Evolutionary conservation across 2,797 vertebrate species (phyloP), one percentile per base, ranked within the genome.

Genomic region (Platyrinchus mystaceus): DNA sequence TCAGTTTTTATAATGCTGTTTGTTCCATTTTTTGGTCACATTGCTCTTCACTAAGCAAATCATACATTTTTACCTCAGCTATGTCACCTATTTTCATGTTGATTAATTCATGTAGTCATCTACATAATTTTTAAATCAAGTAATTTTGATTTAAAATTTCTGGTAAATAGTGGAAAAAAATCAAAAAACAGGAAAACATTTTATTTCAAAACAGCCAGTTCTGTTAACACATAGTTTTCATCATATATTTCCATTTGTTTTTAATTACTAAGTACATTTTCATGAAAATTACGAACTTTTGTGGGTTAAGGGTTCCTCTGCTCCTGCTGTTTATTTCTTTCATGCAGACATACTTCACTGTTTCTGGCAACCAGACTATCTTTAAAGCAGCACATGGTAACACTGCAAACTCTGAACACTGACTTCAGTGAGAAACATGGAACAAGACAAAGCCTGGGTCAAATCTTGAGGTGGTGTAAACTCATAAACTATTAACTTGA

Each of bases 351-450:
- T 88, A 58, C 39, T 70, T 92, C 63, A 39, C 43, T 92, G 63
- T 63, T 93, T 94, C 95, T 95, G 92, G 94, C 59, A 73, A 49
- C 87, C 91, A 92, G 87, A 86, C 93, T 84, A 34, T 84, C 92
- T 91, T 86, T 92, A 81, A 44, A 92, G 63, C 68, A 89, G 56
- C 79, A 70, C 66, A n/a, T 84, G 82, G 76, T 71, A 81, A 66
- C 2, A 2, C 23, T 85, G 34, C 46, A 73, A 36, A 39, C 23
- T 75, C 81, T 37, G 84, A 84, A 59, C 3, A 4, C 20, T 56
- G 76, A 39, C 56, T 88, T 84, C 63, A 50, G 47, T 14, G 55
- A 84, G 81, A 86, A 84, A 46, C n/a, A 66, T 74, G 75, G 50
- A 83, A 30, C 34, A 74, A 55, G 20, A 34, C 11, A 50, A 84